Base-by-base conservation (phyloP, 2,113 vertebrate species). In the Fulica atra region DNA sequence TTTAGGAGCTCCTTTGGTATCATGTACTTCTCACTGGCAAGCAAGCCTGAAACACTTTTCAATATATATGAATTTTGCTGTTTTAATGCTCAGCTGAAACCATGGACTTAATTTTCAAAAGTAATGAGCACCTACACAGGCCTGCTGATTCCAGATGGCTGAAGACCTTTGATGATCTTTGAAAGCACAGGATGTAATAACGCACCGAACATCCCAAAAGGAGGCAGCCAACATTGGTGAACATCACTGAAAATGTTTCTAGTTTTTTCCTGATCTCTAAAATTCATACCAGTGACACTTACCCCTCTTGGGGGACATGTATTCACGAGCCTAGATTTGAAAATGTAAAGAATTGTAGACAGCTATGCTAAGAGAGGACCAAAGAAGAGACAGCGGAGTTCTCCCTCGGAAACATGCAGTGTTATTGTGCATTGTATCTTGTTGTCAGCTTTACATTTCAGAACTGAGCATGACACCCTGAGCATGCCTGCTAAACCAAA, bases 261-360 rank as follows among this genome's bases (percentile, higher is more conserved):
- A 35, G 18, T 81, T 73, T 82, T 19, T 33, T 82, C 29, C 25
- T 38, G 16, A 69, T 73, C 77, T 78, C 60, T 93, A 44, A 81
- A 77, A 70, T 70, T 65, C 31, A 12, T 20, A 60, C 1, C 3
- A 16, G 10, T n/a, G 72, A 33, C 59, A 19, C 20, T 61, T 44
- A 38, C 5, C 25, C 6, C 20, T 92, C 51, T 35, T 38, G 21
- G 24, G 28, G 25, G 8, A 10, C 0, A 0, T 25, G 7, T 29
- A 59, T 64, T 64, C 11, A 38, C 36, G 12, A 82, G 4, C 4
- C 16, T 59, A 78, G 72, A 78, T 74, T 60, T 86, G 38, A 35
- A 86, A 83, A 74, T 28, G 3, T 36, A 16, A 78, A 73, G 63
- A 77, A 36, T 25, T 83, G 11, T 28, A 73, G 36, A 71, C 18